These are phyloP conservation scores for Dolichotis patagonum DNA, from an alignment of 2,113 vertebrate genomes.

Conservation along the genomic window DNA sequence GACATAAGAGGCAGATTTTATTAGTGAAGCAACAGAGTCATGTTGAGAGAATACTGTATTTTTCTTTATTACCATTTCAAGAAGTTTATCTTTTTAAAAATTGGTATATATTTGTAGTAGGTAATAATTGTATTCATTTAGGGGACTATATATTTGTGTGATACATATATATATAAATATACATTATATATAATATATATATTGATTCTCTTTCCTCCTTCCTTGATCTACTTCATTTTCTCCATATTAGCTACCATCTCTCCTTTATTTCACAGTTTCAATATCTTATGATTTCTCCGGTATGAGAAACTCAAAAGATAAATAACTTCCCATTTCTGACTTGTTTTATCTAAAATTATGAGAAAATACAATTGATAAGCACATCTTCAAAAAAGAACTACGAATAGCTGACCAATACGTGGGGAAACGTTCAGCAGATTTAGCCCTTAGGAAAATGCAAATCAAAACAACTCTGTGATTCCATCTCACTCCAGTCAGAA, in stretches of 20 bases:
- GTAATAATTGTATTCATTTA: not conserved
- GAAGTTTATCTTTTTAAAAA: not conserved
- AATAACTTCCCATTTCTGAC: not conserved
- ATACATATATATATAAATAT: too few relatives aligned
- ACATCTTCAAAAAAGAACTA: not conserved
- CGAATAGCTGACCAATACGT: not conserved
- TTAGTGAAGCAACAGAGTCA: not conserved
- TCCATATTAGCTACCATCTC: not conserved
- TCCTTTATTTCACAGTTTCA: not conserved
- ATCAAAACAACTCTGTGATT: not conserved
- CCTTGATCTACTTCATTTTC: not conserved
- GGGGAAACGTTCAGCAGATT: not conserved
- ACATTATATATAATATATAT: too few relatives aligned
- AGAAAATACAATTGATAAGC: not conserved
- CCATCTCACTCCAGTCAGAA: not conserved
- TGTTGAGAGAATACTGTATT: not conserved
- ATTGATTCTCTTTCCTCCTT: not conserved
- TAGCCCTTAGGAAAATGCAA: not conserved
- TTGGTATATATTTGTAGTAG: not conserved
- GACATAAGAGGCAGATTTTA: not conserved
- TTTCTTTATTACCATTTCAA: slow-evolving; percentile 10
- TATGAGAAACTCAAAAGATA: not conserved
- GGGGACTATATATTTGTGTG: not conserved
- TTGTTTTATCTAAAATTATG: not conserved
- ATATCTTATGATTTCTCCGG: not conserved